These are phyloP conservation scores for Auanema freiburgensis DNA, from an alignment of 2,888 invertebrate species.

Conservation along the genomic window DNA sequence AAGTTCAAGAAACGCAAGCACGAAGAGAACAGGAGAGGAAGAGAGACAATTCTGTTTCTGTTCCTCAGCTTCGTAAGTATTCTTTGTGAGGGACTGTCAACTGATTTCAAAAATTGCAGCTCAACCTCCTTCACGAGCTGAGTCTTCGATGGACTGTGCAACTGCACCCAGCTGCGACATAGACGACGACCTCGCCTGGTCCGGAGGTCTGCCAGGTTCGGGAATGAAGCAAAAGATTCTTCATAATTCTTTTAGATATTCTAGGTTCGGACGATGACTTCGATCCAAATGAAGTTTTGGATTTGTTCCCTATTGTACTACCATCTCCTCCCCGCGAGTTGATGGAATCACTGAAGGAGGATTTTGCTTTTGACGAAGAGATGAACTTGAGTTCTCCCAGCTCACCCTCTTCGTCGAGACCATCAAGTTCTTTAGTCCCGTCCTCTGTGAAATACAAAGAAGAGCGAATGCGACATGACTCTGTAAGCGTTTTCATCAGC, in stretches of 20 bases:
- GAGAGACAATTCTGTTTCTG: neutral
- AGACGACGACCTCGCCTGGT: conserved; percentile 5
- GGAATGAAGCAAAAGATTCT: neutral
- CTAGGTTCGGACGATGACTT: conserved; percentile 19
- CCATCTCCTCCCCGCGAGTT: conserved; percentile 30
- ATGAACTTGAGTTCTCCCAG: neutral
- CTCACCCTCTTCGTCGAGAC: neutral
- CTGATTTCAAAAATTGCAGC: too few species aligned
- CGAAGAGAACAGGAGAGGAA: conserved; percentile 21
- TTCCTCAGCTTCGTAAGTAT: too few species aligned
- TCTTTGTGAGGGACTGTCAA: too few species aligned
- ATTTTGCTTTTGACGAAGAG: conserved; percentile 13
- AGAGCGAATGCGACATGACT: too few species aligned
- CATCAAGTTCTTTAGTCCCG: too few species aligned
- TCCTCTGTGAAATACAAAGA: too few species aligned
- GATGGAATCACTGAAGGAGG: conserved; percentile 28
- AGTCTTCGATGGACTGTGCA: neutral
- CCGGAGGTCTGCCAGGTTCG: conserved; percentile 1
- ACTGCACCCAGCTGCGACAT: neutral
- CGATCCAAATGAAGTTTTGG: conserved; percentile 26
- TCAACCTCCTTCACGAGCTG: too few species aligned
- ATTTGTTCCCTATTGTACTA: conserved; percentile 13
- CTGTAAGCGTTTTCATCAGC: too few species aligned
- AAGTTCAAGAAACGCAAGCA: conserved; percentile 7
- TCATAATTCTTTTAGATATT: conserved; percentile 5